Evolutionary conservation across 2,888 invertebrate genomes (phyloP), one percentile per base, ranked within the genome.

Genomic region (Amphipyra tragopoginis): DNA sequence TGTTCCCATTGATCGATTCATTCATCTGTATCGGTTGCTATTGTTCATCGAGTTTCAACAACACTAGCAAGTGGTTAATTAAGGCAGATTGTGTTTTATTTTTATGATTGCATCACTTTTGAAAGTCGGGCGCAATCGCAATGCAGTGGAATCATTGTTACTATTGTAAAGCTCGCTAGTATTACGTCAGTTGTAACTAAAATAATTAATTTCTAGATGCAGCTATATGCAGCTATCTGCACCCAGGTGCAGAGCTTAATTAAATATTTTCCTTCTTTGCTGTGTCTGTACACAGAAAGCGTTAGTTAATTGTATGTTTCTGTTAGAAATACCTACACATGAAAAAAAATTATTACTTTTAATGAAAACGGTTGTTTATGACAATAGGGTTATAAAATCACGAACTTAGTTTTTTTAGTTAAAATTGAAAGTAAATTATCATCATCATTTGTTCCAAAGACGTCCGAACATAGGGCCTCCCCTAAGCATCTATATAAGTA

Each of bases 1-100:
- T 57, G 52, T 57, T 55, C 50, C 59, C 72, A 79, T 78, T 76
- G 77, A 75, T 65, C 15, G 65, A 61, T 75, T 72, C 75, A 79
- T 79, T 79, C 79, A 75, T 66, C 40, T 57, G 75, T 64, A 63
- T 72, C 79, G 69, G 34, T 51, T 48, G 62, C 63, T 72, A 70
- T 75, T 79, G 75, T 78, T 76, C 59, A 67, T 49, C 57, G 62
- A 49, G 52, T 64, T 75, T 65, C 51, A 72, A 75, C 65, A 61
- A 64, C 65, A 60, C 49, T 50, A 60, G 42, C 66, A 68, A 78
- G 66, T 78, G 63, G 65, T 62, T 69, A 65, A 76, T 67, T 77
- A 72, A 45, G 44, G 53, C 40, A 54, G 45, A 64, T 62, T 62
- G 49, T 49, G 44, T 67, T 67, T 45, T 55, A 13, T 39, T 50